Evolutionary conservation across 2,888 invertebrate genomes (phyloP).

Genomic region (Crioceris asparagi): DNA sequence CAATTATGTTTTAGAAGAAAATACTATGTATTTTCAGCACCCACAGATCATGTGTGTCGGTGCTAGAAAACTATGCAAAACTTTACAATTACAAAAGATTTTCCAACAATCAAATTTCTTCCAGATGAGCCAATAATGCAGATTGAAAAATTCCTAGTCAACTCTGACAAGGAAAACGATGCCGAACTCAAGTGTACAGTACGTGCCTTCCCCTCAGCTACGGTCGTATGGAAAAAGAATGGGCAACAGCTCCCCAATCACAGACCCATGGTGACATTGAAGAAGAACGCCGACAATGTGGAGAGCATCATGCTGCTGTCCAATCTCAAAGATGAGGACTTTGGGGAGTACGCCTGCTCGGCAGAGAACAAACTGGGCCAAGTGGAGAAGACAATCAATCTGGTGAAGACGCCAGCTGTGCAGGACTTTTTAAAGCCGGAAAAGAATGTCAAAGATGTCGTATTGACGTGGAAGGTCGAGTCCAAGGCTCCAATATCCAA

Average conservation of each 20-base stretch:
- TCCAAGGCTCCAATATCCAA: conserved; percentile 38
- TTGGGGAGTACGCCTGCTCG: conserved; percentile 38
- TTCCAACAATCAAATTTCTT: too few species aligned
- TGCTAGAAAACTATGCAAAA: too few species aligned
- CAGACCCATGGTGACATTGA: not conserved
- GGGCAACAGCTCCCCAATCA: conserved; percentile 22
- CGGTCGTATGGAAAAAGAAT: conserved; percentile 33
- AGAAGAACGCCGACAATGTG: conserved; percentile 19
- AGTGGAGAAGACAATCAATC: conserved; percentile 27
- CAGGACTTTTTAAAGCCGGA: conserved; percentile 22
- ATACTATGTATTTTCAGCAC: too few species aligned
- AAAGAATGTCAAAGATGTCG: conserved; percentile 26
- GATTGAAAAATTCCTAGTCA: conserved; percentile 36
- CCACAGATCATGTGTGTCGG: too few species aligned
- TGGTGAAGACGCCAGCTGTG: conserved; percentile 29
- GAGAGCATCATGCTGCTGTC: conserved; percentile 30
- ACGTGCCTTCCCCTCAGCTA: conserved; percentile 36
- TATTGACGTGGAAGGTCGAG: conserved; percentile 40
- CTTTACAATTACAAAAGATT: too few species aligned
- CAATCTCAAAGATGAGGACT: conserved; percentile 31
- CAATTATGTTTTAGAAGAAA: too few species aligned
- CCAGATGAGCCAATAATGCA: conserved; percentile 38
- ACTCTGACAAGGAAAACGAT: conserved; percentile 35
- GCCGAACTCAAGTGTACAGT: conserved; percentile 38
- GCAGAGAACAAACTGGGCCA: conserved; percentile 35